Conservation (phyloP, 2,113 vertebrate genomes). For the Tachuris rubrigastra region DNA sequence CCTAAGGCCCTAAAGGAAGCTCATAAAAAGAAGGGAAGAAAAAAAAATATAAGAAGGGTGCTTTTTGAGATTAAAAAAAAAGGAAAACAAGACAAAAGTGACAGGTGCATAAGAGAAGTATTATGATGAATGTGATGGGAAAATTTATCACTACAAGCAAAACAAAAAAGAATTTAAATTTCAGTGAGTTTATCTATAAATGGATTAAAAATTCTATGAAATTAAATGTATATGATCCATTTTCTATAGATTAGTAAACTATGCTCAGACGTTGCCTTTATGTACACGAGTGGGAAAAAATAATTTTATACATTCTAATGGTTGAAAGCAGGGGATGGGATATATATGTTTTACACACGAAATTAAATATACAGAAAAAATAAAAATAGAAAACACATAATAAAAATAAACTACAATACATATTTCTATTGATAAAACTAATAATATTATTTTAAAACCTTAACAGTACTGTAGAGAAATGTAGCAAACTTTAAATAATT, state of each 20-base stretch:
- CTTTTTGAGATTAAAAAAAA: not conserved
- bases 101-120: not conserved
- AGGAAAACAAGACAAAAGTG: not conserved
- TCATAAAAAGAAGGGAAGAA: not conserved
- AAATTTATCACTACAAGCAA: not conserved
- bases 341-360: not conserved
- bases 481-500: not conserved
- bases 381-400: not conserved
- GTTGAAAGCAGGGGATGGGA: not conserved
- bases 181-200: not conserved
- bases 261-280: not conserved
- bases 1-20: not conserved
- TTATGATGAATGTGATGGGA: not conserved
- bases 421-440: not conserved
- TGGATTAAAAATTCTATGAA: not conserved
- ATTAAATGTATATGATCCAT: not conserved
- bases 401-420: not conserved
- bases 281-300: not conserved
- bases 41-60: not conserved
- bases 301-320: not conserved
- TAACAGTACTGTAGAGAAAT: not conserved
- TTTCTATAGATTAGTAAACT: not conserved
- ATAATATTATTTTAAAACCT: not conserved
- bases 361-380: not conserved
- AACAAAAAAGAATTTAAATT: not conserved